Percentiles rank a stretch among this genome's conserved stretches.
Conservation (phyloP, 2,888 invertebrate species). For the Elegia similella region DNA sequence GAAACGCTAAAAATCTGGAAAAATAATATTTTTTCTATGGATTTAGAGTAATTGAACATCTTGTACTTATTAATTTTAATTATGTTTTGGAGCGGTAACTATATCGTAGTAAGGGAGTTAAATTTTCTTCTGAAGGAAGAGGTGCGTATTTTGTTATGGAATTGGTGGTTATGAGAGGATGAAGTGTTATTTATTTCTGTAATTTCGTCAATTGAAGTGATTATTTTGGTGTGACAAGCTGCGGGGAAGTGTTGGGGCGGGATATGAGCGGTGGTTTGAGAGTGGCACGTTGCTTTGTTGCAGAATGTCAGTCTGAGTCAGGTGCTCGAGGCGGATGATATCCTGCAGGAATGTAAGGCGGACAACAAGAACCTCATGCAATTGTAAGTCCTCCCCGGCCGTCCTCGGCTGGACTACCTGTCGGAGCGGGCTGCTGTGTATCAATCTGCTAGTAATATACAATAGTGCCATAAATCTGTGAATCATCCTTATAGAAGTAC, state of each 20-base stretch:
- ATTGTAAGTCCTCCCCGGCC: slow-evolving; percentile 86
- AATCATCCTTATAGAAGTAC: slow-evolving; percentile 13
- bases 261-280: slow-evolving; percentile 6
- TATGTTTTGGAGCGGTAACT: slow-evolving; percentile 93
- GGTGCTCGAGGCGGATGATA: slow-evolving; percentile 96
- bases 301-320: slow-evolving; percentile 95
- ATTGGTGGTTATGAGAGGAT: slow-evolving; percentile 67
- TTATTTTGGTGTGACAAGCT: slow-evolving; percentile 21
- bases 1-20: slow-evolving; percentile 55
- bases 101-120: slow-evolving; percentile 86
- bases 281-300: slow-evolving; percentile 47
- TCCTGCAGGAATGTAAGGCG: slow-evolving; percentile 96
- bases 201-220: slow-evolving; percentile 34
- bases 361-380: slow-evolving; percentile 94
- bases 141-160: slow-evolving; percentile 79
- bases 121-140: slow-evolving; percentile 89
- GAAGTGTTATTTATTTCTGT: slow-evolving; percentile 36
- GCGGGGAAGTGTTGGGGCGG: slow-evolving; percentile 16
- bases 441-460: not conserved
- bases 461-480: slow-evolving; percentile 1
- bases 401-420: not conserved
- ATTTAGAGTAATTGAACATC: slow-evolving; percentile 59
- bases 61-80: slow-evolving; percentile 74
- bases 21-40: slow-evolving; percentile 70
- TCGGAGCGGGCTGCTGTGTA: not conserved